Evolutionary conservation across 2,113 vertebrate species (phyloP).

Genomic region (Anseranas semipalmata): DNA sequence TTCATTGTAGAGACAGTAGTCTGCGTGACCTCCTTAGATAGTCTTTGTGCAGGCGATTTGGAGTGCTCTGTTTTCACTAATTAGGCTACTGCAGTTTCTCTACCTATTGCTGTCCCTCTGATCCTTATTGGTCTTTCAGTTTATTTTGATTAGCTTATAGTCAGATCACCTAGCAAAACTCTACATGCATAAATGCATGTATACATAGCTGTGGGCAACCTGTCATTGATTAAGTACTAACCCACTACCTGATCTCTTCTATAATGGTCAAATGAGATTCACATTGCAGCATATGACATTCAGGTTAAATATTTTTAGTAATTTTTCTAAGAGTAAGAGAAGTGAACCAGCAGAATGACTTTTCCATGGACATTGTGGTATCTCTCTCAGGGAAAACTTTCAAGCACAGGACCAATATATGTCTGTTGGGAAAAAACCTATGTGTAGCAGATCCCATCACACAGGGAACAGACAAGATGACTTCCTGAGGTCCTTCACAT

Average conservation of each 20-base stretch:
- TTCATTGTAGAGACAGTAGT: neutral
- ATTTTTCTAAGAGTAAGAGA: neutral
- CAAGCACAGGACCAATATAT: fast-evolving
- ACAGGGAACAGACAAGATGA: neutral
- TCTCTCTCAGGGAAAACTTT: neutral
- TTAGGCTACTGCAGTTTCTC: neutral
- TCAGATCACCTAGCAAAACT: neutral
- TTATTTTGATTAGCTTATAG: neutral
- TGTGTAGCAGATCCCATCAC: neutral
- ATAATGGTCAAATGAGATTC: neutral
- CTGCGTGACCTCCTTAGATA: neutral
- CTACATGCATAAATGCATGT: neutral
- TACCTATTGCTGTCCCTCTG: neutral
- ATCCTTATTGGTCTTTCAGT: neutral
- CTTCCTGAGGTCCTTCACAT: neutral
- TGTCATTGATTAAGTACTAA: neutral
- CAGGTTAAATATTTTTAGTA: neutral
- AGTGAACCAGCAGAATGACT: neutral
- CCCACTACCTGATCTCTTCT: neutral
- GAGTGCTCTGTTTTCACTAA: neutral
- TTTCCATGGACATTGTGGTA: neutral
- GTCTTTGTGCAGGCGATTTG: neutral
- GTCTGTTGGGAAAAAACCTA: neutral
- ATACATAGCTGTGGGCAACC: neutral
- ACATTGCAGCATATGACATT: neutral